A percentile compares a stretch with the other conserved stretches of the same genome.
Evolutionary conservation across 2,113 vertebrate species (phyloP).

Genomic region (Lonchura striata): DNA sequence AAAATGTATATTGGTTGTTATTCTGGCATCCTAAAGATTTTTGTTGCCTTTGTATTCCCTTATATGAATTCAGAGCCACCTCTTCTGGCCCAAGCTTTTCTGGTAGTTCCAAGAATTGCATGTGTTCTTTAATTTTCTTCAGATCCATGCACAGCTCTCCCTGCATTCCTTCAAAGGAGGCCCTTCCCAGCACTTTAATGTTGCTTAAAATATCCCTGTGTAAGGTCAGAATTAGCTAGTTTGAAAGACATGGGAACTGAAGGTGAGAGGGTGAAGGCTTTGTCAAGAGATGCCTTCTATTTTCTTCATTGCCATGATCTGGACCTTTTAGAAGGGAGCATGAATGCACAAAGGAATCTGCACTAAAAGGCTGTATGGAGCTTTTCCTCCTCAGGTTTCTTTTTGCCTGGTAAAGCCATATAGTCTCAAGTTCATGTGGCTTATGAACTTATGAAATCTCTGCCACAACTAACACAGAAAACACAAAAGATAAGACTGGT

Average conservation of each 20-base stretch:
- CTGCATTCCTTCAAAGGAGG: neutral
- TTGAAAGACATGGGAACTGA: neutral
- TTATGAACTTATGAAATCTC: neutral
- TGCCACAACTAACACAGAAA: neutral
- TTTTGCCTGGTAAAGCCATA: neutral
- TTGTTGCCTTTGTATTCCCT: neutral
- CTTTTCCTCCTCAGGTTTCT: neutral
- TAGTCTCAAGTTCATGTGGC: neutral
- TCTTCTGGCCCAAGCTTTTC: neutral
- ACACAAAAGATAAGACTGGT: neutral
- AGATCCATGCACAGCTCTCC: neutral
- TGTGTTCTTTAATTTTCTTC: neutral
- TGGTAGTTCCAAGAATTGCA: neutral
- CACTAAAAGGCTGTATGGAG: neutral
- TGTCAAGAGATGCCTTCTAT: neutral
- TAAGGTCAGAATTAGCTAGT: neutral
- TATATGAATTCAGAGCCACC: neutral
- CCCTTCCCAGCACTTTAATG: neutral
- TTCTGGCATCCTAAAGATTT: neutral
- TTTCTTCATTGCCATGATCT: neutral
- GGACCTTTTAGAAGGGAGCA: neutral
- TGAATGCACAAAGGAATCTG: neutral
- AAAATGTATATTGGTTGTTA: neutral
- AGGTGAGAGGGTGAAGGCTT: neutral
- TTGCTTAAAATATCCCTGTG: neutral